Evolutionary conservation across 2,888 invertebrate genomes (phyloP).

Genomic region (Synergus laeviventris): DNA sequence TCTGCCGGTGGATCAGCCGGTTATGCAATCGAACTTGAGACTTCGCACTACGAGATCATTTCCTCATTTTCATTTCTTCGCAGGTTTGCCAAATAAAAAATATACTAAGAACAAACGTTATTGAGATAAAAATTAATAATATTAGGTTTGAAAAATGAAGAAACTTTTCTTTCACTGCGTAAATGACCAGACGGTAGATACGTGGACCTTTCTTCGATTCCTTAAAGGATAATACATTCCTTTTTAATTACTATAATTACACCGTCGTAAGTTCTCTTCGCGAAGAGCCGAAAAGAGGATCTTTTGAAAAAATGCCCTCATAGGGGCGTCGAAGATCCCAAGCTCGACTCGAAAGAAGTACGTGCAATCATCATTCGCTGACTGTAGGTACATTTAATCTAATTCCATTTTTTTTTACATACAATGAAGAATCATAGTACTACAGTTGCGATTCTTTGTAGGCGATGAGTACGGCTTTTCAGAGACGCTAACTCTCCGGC

Average conservation of each 20-base stretch:
- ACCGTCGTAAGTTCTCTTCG: slow-evolving; percentile 21
- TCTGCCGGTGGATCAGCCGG: slow-evolving; percentile 52
- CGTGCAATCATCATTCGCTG: slow-evolving; percentile 50
- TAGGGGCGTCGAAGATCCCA: slow-evolving; percentile 55
- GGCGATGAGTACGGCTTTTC: slow-evolving; percentile 68
- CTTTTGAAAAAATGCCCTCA: slow-evolving; percentile 48
- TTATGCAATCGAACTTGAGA: slow-evolving; percentile 56
- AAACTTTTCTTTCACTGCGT: slow-evolving; percentile 1
- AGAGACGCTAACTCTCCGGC: slow-evolving; percentile 55
- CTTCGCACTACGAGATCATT: slow-evolving; percentile 56
- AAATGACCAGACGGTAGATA: slow-evolving; percentile 27
- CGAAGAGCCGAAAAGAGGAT: slow-evolving; percentile 46
- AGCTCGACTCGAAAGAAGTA: slow-evolving; percentile 56
- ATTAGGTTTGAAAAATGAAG: background rate
- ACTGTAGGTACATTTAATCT: slow-evolving; percentile 56
- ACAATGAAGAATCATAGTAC: slow-evolving; percentile 69
- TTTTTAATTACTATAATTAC: slow-evolving; percentile 14
- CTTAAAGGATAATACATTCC: slow-evolving; percentile 33
- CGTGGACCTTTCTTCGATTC: slow-evolving; percentile 34
- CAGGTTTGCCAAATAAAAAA: background rate
- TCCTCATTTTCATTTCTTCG: slow-evolving; percentile 40
- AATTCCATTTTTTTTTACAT: slow-evolving; percentile 60
- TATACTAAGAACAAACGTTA: too few species aligned
- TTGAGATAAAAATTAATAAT: too few species aligned
- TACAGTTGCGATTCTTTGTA: slow-evolving; percentile 70